phyloP scores from a whole-genome alignment of 2,797 vertebrate genomes.

The Hydrocynus forskahlii region DNA sequence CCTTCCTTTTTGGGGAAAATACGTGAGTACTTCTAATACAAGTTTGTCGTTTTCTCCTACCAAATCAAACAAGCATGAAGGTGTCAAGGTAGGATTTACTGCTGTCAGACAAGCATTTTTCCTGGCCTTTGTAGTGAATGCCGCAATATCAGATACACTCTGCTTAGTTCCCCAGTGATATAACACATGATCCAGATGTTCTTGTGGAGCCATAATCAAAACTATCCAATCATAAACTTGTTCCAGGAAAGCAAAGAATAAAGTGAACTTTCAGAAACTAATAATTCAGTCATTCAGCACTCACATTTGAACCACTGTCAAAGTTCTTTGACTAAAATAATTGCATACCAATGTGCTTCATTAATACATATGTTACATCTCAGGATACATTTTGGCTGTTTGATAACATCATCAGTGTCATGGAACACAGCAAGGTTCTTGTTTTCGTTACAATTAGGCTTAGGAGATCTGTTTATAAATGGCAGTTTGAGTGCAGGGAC shows the following conservation, averaged over 20 bases:
- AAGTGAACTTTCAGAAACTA: background rate
- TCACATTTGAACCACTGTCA: background rate
- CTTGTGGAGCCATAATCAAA: background rate
- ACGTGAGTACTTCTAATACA: background rate
- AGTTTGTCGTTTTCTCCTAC: background rate
- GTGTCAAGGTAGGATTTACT: constrained; percentile 9
- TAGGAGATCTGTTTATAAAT: constrained; percentile 45
- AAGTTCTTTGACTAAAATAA: background rate
- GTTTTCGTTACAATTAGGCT: constrained; percentile 26
- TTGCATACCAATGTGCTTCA: background rate
- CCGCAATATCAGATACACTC: constrained; percentile 2
- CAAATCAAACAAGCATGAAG: constrained; percentile 12
- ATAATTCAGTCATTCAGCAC: background rate
- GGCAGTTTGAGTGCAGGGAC: constrained; percentile 27
- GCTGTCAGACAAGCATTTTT: constrained; percentile 8
- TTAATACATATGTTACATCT: background rate
- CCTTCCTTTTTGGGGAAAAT: background rate
- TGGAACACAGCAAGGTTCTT: background rate
- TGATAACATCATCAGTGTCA: constrained; percentile 33
- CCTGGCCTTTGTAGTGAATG: constrained; percentile 22
- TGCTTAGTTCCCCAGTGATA: background rate
- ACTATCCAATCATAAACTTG: background rate
- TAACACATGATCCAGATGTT: constrained; percentile 1
- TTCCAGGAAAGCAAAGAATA: background rate
- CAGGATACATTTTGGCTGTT: background rate